Evolutionary conservation across 1,140 invertebrate species (phyloP).

Genomic region (Teleogryllus occipitalis): DNA sequence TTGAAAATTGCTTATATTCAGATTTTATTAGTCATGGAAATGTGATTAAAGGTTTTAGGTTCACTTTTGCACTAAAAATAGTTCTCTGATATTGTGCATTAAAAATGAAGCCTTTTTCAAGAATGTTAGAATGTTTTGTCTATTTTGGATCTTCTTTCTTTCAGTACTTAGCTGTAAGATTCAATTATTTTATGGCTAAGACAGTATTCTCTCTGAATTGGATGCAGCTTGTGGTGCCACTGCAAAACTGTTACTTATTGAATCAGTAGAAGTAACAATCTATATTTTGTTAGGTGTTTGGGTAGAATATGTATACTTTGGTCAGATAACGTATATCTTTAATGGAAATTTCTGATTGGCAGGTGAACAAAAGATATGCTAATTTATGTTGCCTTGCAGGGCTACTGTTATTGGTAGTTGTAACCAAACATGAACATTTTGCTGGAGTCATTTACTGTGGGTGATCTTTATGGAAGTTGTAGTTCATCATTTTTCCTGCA

Average conservation of each 20-base stretch:
- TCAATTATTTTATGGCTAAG: neutral
- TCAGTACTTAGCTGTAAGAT: neutral
- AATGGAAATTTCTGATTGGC: neutral
- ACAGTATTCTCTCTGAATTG: neutral
- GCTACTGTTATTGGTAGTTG: neutral
- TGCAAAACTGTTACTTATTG: neutral
- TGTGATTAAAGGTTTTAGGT: neutral
- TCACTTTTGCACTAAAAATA: neutral
- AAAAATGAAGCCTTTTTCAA: neutral
- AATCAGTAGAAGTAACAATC: neutral
- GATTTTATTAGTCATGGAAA: neutral
- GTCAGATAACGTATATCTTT: neutral
- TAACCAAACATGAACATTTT: neutral
- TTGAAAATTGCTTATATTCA: neutral
- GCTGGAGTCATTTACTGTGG: neutral
- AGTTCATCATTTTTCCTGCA: neutral
- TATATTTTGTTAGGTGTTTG: neutral
- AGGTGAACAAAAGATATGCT: neutral
- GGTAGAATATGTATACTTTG: neutral
- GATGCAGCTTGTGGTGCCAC: neutral
- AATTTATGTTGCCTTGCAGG: neutral
- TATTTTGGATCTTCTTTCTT: neutral
- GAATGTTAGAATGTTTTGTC: neutral
- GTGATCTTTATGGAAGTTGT: neutral
- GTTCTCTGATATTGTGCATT: neutral